These are phyloP conservation scores for Cheilosia grossa DNA, from an alignment of 2,888 invertebrate genomes.

Conservation along the genomic window DNA sequence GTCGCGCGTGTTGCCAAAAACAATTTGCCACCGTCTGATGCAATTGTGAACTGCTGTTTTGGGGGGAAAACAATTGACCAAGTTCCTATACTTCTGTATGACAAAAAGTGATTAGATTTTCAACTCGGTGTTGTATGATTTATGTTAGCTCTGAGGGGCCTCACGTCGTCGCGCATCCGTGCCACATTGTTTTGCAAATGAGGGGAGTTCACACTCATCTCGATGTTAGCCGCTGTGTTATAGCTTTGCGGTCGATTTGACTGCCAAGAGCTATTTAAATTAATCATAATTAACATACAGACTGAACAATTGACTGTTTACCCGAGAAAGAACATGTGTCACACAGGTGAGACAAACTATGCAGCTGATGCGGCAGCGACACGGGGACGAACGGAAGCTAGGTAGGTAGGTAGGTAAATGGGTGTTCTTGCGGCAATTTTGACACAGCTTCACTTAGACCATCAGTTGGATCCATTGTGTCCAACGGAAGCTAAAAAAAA, in stretches of 20 bases:
- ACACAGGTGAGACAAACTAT: slow-evolving; percentile 40
- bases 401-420: too few species aligned
- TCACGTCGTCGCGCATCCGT: slow-evolving; percentile 16
- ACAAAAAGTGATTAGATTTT: slow-evolving; percentile 69
- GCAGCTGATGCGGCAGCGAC: slow-evolving; percentile 19
- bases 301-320: slow-evolving; percentile 49
- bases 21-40: slow-evolving; percentile 61
- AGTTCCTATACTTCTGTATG: background rate
- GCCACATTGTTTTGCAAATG: slow-evolving; percentile 2
- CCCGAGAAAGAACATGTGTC: slow-evolving; percentile 29
- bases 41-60: slow-evolving; percentile 18
- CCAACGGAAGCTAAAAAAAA: background rate
- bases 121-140: slow-evolving; percentile 42
- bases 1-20: slow-evolving; percentile 66
- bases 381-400: background rate
- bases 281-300: slow-evolving; percentile 45
- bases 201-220: background rate
- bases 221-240: slow-evolving; percentile 12
- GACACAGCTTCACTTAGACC: too few species aligned
- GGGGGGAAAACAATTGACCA: slow-evolving; percentile 27
- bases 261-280: slow-evolving; percentile 65
- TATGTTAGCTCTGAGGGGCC: slow-evolving; percentile 13
- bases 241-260: slow-evolving; percentile 43
- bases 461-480: too few species aligned
- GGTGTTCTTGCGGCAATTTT: too few species aligned